Conservation (phyloP, 2,113 vertebrate species). For the Datnioides undecimradiatus region DNA sequence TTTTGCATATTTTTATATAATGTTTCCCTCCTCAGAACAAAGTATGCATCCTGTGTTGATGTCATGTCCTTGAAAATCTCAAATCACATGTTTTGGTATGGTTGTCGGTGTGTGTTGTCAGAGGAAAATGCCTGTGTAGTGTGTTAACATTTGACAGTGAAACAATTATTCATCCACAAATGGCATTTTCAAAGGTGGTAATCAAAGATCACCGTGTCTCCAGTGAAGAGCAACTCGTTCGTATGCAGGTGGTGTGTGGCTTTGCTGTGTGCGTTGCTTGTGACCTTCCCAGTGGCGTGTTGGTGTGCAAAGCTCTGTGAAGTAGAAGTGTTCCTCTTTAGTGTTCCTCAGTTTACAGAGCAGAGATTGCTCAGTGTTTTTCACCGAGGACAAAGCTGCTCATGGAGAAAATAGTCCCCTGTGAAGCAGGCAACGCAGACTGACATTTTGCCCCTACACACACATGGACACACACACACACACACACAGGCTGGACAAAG, state of each 20-base stretch:
- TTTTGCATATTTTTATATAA: neutral
- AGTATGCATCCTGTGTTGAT: neutral
- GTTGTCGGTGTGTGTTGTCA: neutral
- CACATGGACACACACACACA: constrained; percentile 16
- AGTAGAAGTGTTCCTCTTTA: constrained; percentile 68
- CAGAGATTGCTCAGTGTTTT: constrained; percentile 60
- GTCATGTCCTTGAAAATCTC: neutral
- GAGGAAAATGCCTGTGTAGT: neutral
- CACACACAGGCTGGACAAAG: constrained; percentile 12
- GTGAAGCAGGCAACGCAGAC: constrained; percentile 37
- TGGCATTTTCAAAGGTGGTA: constrained; percentile 18
- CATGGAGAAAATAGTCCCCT: constrained; percentile 75
- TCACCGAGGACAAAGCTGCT: constrained; percentile 62
- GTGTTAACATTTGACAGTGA: neutral
- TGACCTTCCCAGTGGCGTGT: constrained; percentile 61
- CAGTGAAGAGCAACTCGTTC: neutral
- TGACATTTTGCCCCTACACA: constrained; percentile 44
- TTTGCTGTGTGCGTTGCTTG: constrained; percentile 29
- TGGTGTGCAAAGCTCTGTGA: constrained; percentile 65
- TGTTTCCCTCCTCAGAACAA: neutral
- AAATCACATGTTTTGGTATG: neutral
- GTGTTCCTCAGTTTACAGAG: constrained; percentile 63
- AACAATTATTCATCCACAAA: neutral
- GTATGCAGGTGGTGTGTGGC: constrained; percentile 25
- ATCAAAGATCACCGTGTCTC: constrained; percentile 13